These are phyloP conservation scores for Mesocricetus auratus DNA, from an alignment of 2,113 vertebrate genomes.

Conservation along the genomic window DNA sequence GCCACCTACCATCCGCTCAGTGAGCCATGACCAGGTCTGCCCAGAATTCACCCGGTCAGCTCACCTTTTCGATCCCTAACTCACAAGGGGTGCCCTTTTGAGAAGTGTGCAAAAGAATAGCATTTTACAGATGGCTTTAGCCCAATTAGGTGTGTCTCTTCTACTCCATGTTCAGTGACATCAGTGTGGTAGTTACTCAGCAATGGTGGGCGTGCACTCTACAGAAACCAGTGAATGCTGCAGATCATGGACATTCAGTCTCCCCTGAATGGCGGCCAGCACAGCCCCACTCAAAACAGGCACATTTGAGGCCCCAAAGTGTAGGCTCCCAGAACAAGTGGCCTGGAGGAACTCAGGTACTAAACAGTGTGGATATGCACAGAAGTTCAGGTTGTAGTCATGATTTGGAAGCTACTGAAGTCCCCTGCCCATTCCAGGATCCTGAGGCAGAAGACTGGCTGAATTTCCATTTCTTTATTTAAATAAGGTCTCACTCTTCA, in stretches of 20 bases:
- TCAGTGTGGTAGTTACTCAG: not conserved
- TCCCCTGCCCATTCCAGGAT: not conserved
- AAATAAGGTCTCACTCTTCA: not conserved
- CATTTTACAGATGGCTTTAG: not conserved
- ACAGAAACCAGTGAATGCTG: not conserved
- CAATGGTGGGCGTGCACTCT: not conserved
- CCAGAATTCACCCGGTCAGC: not conserved
- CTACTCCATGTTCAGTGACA: not conserved
- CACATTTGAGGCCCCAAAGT: not conserved
- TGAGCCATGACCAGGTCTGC: not conserved
- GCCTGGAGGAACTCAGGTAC: not conserved
- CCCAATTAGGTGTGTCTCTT: not conserved
- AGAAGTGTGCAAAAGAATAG: not conserved
- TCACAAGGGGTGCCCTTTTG: not conserved
- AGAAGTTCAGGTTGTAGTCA: not conserved
- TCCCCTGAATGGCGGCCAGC: not conserved
- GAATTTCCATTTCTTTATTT: not conserved
- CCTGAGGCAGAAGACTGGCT: not conserved
- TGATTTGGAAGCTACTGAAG: conserved; percentile 9
- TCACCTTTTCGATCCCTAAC: not conserved
- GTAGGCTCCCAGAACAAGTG: not conserved
- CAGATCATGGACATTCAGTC: not conserved
- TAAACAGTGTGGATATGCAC: not conserved
- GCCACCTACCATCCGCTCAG: not conserved
- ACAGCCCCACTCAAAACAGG: not conserved